phyloP scores from a whole-genome alignment of 64 coral and sea anemone genomes.

The Trachythela sp. region DNA sequence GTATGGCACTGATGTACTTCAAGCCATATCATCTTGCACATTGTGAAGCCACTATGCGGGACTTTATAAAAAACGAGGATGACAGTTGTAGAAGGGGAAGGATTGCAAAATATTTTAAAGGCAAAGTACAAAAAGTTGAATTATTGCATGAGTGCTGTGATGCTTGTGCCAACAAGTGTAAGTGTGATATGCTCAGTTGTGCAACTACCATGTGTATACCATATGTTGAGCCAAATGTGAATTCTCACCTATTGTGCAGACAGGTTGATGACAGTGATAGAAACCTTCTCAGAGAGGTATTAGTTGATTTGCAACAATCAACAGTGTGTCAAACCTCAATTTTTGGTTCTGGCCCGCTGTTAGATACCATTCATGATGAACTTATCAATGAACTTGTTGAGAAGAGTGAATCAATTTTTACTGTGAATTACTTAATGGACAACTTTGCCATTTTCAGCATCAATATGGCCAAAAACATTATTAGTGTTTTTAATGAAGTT shows the following conservation, averaged over 20 bases:
- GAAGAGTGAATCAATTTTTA: conserved; percentile 21
- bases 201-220: too few species aligned
- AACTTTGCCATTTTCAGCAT: conserved; percentile 39
- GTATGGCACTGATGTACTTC: too few species aligned
- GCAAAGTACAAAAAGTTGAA: too few species aligned
- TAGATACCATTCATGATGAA: neutral
- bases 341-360: neutral
- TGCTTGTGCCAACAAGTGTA: too few species aligned
- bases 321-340: neutral
- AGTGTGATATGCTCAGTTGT: too few species aligned
- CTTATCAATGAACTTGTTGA: neutral
- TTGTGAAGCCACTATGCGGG: neutral
- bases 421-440: conserved; percentile 24
- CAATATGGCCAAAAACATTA: conserved; percentile 1
- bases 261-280: conserved; percentile 14
- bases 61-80: neutral
- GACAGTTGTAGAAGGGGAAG: neutral
- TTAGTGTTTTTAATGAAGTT: conserved; percentile 39
- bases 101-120: too few species aligned
- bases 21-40: neutral
- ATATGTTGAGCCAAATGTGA: too few species aligned
- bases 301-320: neutral
- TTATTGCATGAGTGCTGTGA: too few species aligned
- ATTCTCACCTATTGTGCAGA: neutral
- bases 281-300: conserved; percentile 15